Evolutionary conservation across 2,888 invertebrate species (phyloP).

Genomic region (Tribolium freemani): DNA sequence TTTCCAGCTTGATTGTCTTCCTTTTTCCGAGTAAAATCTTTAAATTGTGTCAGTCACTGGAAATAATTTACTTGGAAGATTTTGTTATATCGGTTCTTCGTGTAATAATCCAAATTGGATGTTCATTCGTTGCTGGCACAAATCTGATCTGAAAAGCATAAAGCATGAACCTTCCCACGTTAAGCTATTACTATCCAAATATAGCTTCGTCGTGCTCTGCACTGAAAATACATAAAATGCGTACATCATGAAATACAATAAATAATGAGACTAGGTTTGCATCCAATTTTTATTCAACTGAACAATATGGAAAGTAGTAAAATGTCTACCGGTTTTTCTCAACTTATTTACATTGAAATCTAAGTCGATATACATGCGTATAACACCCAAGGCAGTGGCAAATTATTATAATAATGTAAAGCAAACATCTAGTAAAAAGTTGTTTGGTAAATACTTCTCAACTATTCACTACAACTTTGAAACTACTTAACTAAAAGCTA

Average conservation of each 20-base stretch:
- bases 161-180: neutral
- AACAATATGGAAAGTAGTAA: neutral
- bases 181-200: neutral
- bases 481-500: neutral
- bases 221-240: neutral
- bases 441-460: neutral
- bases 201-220: neutral
- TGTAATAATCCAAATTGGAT: conserved; percentile 4
- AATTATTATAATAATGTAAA: neutral
- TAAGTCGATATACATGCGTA: no score
- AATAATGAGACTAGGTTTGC: neutral
- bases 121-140: neutral
- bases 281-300: neutral
- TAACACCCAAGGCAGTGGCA: no score
- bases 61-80: conserved; percentile 1
- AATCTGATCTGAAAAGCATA: conserved; percentile 7
- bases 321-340: neutral
- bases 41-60: conserved; percentile 4
- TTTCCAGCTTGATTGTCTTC: neutral
- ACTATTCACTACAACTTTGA: neutral
- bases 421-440: neutral
- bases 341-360: no score
- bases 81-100: neutral
- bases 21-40: neutral
- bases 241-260: neutral